Evolutionary conservation across 1,140 invertebrate genomes (phyloP).

Genomic region (Procambarus virginalis): DNA sequence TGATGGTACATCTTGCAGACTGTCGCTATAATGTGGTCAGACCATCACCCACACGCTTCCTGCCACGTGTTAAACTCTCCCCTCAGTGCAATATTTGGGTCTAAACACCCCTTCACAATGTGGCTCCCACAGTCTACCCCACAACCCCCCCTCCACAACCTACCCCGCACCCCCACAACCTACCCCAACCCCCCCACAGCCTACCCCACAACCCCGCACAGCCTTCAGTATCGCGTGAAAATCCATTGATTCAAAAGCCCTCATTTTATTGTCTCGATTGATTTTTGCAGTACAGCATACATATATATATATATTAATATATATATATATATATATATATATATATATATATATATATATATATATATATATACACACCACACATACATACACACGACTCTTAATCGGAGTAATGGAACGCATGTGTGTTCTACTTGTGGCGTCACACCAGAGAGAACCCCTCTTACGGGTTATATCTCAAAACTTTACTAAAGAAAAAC

Average conservation of each 20-base stretch:
- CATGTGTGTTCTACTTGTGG: background rate
- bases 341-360: background rate
- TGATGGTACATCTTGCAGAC: no score
- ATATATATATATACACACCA: background rate
- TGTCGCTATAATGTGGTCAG: no score
- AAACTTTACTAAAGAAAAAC: no score
- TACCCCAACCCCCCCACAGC: background rate
- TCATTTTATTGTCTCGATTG: constrained; percentile 11
- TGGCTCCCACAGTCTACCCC: no score
- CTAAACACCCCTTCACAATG: no score
- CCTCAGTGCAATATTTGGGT: no score
- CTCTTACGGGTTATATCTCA: no score
- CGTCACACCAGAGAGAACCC: no score
- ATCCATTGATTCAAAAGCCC: background rate
- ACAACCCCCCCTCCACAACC: no score
- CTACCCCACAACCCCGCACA: background rate
- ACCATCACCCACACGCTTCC: no score
- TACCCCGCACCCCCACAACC: no score
- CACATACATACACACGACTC: background rate
- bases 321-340: background rate
- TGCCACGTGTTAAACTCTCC: no score
- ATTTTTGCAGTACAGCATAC: background rate
- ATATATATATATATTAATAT: background rate
- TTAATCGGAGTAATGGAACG: background rate
- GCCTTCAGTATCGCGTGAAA: background rate